Base-by-base conservation (phyloP, 2,113 vertebrate species). In the Tautogolabrus adspersus region DNA sequence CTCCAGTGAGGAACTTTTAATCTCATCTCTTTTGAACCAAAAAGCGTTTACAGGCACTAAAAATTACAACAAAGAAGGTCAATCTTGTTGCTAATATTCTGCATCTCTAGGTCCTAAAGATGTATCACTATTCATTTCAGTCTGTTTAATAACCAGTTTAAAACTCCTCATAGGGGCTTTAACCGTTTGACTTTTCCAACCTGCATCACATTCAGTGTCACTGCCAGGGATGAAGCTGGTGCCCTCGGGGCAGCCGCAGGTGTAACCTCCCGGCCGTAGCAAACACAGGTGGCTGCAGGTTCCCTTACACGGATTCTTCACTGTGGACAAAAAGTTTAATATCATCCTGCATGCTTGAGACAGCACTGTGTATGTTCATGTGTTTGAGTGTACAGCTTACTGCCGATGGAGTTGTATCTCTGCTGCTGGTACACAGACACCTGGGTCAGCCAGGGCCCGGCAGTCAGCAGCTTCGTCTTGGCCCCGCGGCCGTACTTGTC, bases 211-310 rank as follows among this genome's bases (percentile, higher is more conserved):
- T 19, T 90, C 79, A 0, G 90, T 93, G 81, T 57, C 79, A 30
- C 93, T 94, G 65, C 92, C 91, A 0, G 77, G 5, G 54, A 89
- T 2, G 22, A 94, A 88, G 81, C 40, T 49, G 62, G 91, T 88
- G 42, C 93, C 93, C 66, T 94, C 79, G 0, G 93, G 93, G n/a
- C 93, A 94, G 84, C 91, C 92, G 19, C 93, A 94, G 58, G 79
- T 89, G 90, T 94, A 94, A 0, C 93, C 93, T 11, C 77, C 84
- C 0, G 93, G 93, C 11, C 93, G 72, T 10, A 94, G 87, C 76
- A 94, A 62, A 63, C 93, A 94, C 83, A 94, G 63, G 70, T 94
- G 93, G 79, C 93, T 94, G 68, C 93, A 94, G 23, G 64, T 89
- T 70, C 91, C 91, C 30, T 93, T 94, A 54, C 93, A 94, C 0